These are phyloP conservation scores for Drosophila demipolita DNA, from an alignment of 2,888 invertebrate genomes.

Conservation along the genomic window DNA sequence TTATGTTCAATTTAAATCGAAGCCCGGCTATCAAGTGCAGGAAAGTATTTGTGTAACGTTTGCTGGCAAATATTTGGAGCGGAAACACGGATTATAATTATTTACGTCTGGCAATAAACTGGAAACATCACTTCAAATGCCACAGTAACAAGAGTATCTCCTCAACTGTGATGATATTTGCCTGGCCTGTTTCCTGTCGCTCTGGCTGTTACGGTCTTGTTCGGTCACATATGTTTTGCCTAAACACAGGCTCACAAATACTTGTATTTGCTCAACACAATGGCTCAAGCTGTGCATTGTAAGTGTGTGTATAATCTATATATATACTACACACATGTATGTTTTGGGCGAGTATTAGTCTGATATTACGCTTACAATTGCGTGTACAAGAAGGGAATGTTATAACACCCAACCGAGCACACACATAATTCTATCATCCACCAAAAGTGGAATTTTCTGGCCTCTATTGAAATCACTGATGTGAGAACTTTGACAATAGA, in stretches of 20 bases:
- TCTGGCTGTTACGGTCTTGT: constrained; percentile 43
- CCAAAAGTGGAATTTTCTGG: constrained; percentile 1
- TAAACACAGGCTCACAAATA: constrained; percentile 26
- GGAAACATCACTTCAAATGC: constrained; percentile 19
- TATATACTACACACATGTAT: constrained; percentile 6
- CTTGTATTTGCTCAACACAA: constrained; percentile 23
- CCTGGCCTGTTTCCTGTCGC: constrained; percentile 62
- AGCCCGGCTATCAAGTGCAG: background rate
- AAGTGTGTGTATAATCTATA: background rate
- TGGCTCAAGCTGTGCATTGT: constrained; percentile 20
- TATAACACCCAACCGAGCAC: constrained; percentile 61
- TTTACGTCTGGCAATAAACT: constrained; percentile 31
- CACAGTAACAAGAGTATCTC: constrained; percentile 22
- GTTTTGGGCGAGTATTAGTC: constrained; percentile 40
- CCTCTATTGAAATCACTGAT: constrained; percentile 52
- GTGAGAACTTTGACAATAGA: constrained; percentile 62
- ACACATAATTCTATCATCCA: constrained; percentile 18
- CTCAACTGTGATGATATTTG: constrained; percentile 51
- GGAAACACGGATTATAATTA: constrained; percentile 48
- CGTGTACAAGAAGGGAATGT: constrained; percentile 48
- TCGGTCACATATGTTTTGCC: constrained; percentile 62
- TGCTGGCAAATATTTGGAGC: constrained; percentile 35
- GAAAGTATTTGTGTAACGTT: constrained; percentile 1
- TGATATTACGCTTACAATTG: constrained; percentile 54
- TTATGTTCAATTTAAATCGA: background rate